Evolutionary conservation across 2,797 vertebrate genomes (phyloP).

Genomic region (Cossypha polioptera): DNA sequence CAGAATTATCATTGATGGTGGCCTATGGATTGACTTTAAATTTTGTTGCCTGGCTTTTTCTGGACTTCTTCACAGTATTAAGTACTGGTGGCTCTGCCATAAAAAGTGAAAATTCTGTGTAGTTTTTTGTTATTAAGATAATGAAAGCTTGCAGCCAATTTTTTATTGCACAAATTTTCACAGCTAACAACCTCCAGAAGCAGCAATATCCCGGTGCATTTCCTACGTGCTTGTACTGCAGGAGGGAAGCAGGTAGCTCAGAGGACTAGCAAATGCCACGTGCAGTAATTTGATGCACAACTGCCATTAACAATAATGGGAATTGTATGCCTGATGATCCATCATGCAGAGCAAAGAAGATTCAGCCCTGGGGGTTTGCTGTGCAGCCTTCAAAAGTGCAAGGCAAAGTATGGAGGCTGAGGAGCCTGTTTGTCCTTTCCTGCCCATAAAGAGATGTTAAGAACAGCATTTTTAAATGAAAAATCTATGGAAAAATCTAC

Average conservation of each 20-base stretch:
- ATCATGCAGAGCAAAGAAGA: conserved; percentile 1
- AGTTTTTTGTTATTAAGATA: conserved; percentile 30
- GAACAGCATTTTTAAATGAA: neutral
- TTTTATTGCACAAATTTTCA: neutral
- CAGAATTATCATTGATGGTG: neutral
- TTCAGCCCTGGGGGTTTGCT: conserved; percentile 3
- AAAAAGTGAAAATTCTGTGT: neutral
- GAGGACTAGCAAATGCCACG: neutral
- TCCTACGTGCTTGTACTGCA: neutral
- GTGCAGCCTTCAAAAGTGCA: neutral
- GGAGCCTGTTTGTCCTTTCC: neutral
- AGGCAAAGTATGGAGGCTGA: neutral
- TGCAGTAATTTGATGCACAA: conserved; percentile 16
- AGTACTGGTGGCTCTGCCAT: neutral
- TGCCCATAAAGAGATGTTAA: neutral
- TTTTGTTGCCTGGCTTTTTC: neutral
- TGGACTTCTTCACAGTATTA: neutral
- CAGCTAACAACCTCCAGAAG: neutral
- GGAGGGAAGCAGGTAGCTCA: neutral
- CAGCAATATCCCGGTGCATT: neutral
- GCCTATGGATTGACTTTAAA: neutral
- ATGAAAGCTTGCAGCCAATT: neutral
- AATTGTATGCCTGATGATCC: conserved; percentile 20
- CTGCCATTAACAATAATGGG: conserved; percentile 46
- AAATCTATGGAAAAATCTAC: neutral